Conservation (phyloP, 2,797 vertebrate genomes). For the Eulemur mongoz region DNA sequence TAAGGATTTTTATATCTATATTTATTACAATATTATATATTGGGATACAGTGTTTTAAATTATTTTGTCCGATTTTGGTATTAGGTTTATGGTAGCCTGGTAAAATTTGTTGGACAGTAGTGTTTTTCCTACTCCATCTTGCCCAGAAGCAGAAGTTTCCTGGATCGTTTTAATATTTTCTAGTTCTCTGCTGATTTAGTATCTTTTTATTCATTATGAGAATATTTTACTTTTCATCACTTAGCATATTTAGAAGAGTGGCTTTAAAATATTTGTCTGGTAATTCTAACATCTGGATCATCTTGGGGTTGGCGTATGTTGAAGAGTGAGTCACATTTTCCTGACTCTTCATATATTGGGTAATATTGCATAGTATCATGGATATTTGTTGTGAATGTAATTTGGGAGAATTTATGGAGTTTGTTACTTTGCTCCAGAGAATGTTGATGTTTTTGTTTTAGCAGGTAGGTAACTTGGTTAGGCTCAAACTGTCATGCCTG, state of each 20-base stretch:
- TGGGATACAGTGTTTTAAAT: neutral
- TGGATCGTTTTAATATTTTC: slow-evolving; percentile 7
- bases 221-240: neutral
- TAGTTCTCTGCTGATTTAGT: neutral
- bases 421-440: slow-evolving; percentile 15
- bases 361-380: neutral
- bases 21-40: neutral
- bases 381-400: neutral
- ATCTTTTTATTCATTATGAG: neutral
- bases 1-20: neutral
- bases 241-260: neutral
- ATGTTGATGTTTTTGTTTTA: neutral
- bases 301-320: neutral
- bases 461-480: neutral
- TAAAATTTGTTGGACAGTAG: neutral
- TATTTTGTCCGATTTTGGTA: neutral
- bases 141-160: neutral
- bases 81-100: neutral
- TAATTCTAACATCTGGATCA: neutral
- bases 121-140: neutral
- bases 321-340: neutral
- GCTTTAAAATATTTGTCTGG: neutral
- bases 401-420: neutral
- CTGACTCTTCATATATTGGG: neutral
- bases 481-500: neutral